Conservation (phyloP, 2,888 invertebrate genomes). For the Crioceris asparagi region DNA sequence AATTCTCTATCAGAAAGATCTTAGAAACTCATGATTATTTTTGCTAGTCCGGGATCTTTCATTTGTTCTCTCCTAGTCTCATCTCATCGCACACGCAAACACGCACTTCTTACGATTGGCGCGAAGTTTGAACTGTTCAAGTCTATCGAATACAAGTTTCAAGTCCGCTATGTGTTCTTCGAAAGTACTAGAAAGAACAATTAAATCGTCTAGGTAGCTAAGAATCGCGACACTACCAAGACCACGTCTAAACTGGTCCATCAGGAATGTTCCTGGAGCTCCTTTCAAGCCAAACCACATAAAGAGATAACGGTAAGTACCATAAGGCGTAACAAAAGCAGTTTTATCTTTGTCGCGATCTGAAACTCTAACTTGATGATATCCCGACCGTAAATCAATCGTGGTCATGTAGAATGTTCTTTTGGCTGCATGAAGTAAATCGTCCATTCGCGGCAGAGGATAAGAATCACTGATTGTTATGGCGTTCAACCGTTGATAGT, state of each 20-base stretch:
- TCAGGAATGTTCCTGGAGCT: slow-evolving; percentile 13
- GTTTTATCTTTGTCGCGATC: slow-evolving; percentile 25
- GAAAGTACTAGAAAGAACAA: slow-evolving; percentile 10
- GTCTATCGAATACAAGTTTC: too few species aligned
- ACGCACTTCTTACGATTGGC: slow-evolving; percentile 12
- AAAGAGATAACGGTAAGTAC: slow-evolving; percentile 11
- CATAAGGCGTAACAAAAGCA: slow-evolving; percentile 14
- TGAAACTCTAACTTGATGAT: slow-evolving; percentile 29
- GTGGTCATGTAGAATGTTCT: slow-evolving; percentile 21
- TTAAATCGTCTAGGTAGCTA: slow-evolving; percentile 11
- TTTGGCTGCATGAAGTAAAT: slow-evolving; percentile 29
- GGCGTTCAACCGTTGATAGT: slow-evolving; percentile 25
- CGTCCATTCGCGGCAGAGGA: slow-evolving; percentile 34
- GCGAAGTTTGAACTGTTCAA: slow-evolving; percentile 8
- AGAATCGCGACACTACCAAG: slow-evolving; percentile 5
- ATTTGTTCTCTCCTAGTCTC: slow-evolving; percentile 9
- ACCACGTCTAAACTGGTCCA: slow-evolving; percentile 11
- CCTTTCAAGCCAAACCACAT: slow-evolving; percentile 14
- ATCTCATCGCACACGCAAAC: slow-evolving; percentile 6
- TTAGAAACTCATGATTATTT: too few species aligned
- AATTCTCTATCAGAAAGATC: slow-evolving; percentile 3
- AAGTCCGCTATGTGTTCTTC: slow-evolving; percentile 10
- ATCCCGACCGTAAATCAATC: slow-evolving; percentile 30
- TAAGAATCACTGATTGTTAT: slow-evolving; percentile 22
- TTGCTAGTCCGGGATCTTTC: too few species aligned